Base-by-base conservation (phyloP, 92 coral and sea anemone species). In the Phenganax subtilis region DNA sequence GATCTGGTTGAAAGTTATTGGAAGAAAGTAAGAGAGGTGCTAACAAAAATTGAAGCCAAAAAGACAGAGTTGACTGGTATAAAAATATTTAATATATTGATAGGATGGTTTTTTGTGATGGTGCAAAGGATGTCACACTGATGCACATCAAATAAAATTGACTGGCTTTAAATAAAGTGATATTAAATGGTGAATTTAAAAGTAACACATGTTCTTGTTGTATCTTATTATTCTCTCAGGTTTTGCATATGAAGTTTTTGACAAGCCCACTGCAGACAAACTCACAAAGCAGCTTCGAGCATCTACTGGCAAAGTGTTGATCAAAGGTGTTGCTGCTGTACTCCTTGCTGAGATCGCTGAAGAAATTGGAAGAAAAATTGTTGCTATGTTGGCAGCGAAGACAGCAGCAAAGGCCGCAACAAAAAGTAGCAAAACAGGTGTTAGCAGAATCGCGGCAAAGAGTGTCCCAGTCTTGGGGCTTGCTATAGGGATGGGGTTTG, bases 401-500 rank as follows among this genome's bases (percentile, higher is more conserved):
- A 61, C 77, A 0, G 84, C 76, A 3, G 75, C 76, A 4, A 84
- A 84, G 54, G 65, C 76, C 0, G 87, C 83, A 12, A 81, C 81
- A 12, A 83, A 83, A 37, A 20, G 30, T 29, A 76, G 61, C 11
- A 54, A 76, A 25, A 76, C 58, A 27, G 87, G 84, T 3, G 29
- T n/a, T 6, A 52, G 83, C 70, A 77, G 67, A 57, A 25, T 25
- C 15, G 84, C 70, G 2, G 84, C 71, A 10, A 84, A 84, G 84
- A 60, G 76, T 9, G 78, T 84, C 3, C 87, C 84, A 0, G 11
- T 77, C 44, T 57, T 84, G 27, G 83, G 87, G 53, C 10, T 55
- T 28, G 87, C 77, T 4, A 56, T 84, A 3, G 87, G 87, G 5
- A 28, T 75, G 12, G 87, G 77, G 58, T 84, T 84, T 78, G 82